Percentiles rank a stretch among this genome's conserved stretches.
These are phyloP conservation scores for Setipinna tenuifilis DNA, from an alignment of 2,797 vertebrate genomes.

Conservation along the genomic window DNA sequence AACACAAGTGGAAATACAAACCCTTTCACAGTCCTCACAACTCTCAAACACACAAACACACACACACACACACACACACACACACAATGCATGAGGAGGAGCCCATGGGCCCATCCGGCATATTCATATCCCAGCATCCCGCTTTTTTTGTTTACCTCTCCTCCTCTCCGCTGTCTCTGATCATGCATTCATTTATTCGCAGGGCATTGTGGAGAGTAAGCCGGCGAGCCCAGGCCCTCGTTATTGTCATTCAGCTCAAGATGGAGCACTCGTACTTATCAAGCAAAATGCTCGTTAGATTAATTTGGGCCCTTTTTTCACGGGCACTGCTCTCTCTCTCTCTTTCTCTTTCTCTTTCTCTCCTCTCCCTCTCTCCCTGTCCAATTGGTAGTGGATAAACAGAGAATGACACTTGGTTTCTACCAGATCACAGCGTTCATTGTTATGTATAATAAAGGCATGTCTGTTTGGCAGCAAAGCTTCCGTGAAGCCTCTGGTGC, in stretches of 20 bases:
- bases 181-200: slow-evolving; percentile 71
- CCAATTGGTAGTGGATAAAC: slow-evolving; percentile 66
- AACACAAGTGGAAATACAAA: background rate
- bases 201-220: slow-evolving; percentile 59
- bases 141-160: slow-evolving; percentile 63
- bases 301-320: slow-evolving; percentile 59
- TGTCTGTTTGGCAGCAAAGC: slow-evolving; percentile 45
- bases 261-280: slow-evolving; percentile 65
- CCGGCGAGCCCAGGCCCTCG: slow-evolving; percentile 61
- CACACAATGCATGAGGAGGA: background rate
- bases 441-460: slow-evolving; percentile 71
- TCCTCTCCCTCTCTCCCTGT: slow-evolving; percentile 16
- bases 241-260: slow-evolving; percentile 72
- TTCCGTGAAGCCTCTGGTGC: slow-evolving; percentile 32
- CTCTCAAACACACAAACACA: no score
- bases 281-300: slow-evolving; percentile 75
- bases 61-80: no score
- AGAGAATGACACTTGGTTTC: slow-evolving; percentile 64
- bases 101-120: slow-evolving; percentile 2
- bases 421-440: slow-evolving; percentile 65
- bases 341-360: slow-evolving; percentile 30
- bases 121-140: slow-evolving; percentile 48
- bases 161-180: slow-evolving; percentile 66
- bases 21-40: background rate
- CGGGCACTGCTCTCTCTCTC: slow-evolving; percentile 47